Evolutionary conservation across 2,888 invertebrate genomes (phyloP), one percentile per base, ranked within the genome.

Genomic region (Tetramorium bicarinatum): DNA sequence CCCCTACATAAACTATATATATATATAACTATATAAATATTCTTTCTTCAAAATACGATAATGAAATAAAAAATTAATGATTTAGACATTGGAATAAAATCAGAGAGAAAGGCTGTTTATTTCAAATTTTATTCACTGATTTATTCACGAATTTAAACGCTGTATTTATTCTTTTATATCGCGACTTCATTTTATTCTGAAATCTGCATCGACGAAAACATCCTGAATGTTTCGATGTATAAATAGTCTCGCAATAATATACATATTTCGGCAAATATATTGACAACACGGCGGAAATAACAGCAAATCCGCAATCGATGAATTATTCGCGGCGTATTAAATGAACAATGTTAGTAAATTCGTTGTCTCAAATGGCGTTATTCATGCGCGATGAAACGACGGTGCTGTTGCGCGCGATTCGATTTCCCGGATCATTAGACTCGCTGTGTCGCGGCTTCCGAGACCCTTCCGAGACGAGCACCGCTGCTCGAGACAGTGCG

Each of bases 381-480:
- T 82, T 75, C 41, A n/a, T 75, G 38, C 56, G 18, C 56, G 15
- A 76, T 47, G 56, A 47, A 52, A 9, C 34, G 15, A 11, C 13
- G 13, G 13, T 25, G 6, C 18, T 29, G 59, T 29, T 56, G 56
- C 18, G 67, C 47, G 44, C 52, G 18, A 74, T 72, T 74, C 64
- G 47, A 76, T 76, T 76, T 62, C 25, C 38, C 6, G 66, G 13
- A 66, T 75, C 25, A 44, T 64, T 64, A 66, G 54, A 54, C 41
- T 18, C n/a, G 29, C 34, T n/a, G 15, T 34, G 15, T 11, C 44
- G 52, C 34, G 9, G 9, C 71, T 61, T 62, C 59, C 79, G 59
- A 62, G 29, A 81, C 21, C 49, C 54, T 75, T 56, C 25, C 34
- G 59, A 54, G n/a, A 82, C 67, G 54, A 82, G 18, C 61, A 18